Evolutionary conservation across 1,140 invertebrate genomes (phyloP).

Genomic region (Bradysia coprophila): DNA sequence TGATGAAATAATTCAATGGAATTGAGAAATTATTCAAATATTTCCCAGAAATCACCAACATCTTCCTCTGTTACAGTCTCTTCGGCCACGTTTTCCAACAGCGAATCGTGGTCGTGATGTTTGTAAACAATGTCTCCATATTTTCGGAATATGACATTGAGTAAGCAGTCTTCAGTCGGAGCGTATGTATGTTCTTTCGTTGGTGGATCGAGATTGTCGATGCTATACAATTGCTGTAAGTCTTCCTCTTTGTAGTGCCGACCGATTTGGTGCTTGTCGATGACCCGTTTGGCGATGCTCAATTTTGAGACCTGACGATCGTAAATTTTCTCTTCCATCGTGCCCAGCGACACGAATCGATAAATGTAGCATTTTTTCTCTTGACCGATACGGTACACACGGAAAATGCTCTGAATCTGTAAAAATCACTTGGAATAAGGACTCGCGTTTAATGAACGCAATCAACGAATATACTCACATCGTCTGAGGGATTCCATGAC

Average conservation of each 20-base stretch:
- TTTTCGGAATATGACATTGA: slow-evolving; percentile 66
- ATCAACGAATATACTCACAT: no score
- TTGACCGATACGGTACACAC: slow-evolving; percentile 85
- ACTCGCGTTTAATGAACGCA: no score
- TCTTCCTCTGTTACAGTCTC: slow-evolving; percentile 86
- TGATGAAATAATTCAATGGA: no score
- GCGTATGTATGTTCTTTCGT: slow-evolving; percentile 44
- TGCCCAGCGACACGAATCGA: slow-evolving; percentile 79
- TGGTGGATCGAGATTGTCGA: slow-evolving; percentile 25
- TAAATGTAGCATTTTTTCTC: slow-evolving; percentile 93
- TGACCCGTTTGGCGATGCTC: slow-evolving; percentile 81
- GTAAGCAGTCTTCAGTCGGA: slow-evolving; percentile 58
- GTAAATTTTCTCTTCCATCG: slow-evolving; percentile 99
- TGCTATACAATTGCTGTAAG: slow-evolving; percentile 71
- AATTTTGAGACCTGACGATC: slow-evolving; percentile 90
- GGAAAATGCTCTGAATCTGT: slow-evolving; percentile 55
- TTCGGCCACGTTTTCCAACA: slow-evolving; percentile 80
- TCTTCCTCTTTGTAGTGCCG: slow-evolving; percentile 83
- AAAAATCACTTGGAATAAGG: background rate
- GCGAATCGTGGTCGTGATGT: slow-evolving; percentile 86
- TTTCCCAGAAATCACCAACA: slow-evolving; percentile 81
- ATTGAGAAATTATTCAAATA: slow-evolving; percentile 80
- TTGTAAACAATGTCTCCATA: slow-evolving; percentile 46
- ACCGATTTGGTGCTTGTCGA: slow-evolving; percentile 95
- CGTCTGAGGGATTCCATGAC: slow-evolving; percentile 95